These are phyloP conservation scores for Macrochelys suwanniensis DNA, from an alignment of 2,797 vertebrate genomes.

Conservation along the genomic window DNA sequence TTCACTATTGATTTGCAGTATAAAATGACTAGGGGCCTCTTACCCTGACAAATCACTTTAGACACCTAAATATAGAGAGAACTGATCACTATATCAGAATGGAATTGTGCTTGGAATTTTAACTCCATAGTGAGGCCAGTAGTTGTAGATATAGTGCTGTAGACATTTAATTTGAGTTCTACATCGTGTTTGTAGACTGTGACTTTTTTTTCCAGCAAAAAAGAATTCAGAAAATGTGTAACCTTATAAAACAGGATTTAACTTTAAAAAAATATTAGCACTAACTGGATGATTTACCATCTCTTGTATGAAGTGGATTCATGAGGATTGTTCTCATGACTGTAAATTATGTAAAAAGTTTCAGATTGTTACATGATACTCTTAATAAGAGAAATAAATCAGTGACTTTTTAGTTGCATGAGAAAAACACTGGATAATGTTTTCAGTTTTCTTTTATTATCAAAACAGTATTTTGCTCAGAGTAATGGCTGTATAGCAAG, in stretches of 20 bases:
- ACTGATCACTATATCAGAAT: not conserved
- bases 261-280: not conserved
- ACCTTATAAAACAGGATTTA: constrained; percentile 21
- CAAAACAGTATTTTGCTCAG: not conserved
- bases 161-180: constrained; percentile 39
- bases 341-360: constrained; percentile 67
- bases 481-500: not conserved
- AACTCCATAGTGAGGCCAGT: constrained; percentile 28
- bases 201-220: constrained; percentile 29
- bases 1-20: not conserved
- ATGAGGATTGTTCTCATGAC: constrained; percentile 2
- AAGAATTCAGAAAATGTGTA: constrained; percentile 29
- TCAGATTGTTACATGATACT: constrained; percentile 32
- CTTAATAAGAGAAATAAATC: constrained; percentile 69
- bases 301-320: not conserved
- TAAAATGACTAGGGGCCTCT: not conserved
- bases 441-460: constrained; percentile 25
- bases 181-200: constrained; percentile 50
- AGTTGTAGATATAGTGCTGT: constrained; percentile 7
- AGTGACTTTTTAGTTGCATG: constrained; percentile 55
- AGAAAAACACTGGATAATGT: constrained; percentile 23
- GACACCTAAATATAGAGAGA: not conserved
- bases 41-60: not conserved
- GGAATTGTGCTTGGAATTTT: constrained; percentile 43
- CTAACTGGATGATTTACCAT: constrained; percentile 14